A percentile compares a stretch with the other conserved stretches of the same genome.
Evolutionary conservation across 1,140 invertebrate species (phyloP).

Genomic region (Aphidius gifuensis): DNA sequence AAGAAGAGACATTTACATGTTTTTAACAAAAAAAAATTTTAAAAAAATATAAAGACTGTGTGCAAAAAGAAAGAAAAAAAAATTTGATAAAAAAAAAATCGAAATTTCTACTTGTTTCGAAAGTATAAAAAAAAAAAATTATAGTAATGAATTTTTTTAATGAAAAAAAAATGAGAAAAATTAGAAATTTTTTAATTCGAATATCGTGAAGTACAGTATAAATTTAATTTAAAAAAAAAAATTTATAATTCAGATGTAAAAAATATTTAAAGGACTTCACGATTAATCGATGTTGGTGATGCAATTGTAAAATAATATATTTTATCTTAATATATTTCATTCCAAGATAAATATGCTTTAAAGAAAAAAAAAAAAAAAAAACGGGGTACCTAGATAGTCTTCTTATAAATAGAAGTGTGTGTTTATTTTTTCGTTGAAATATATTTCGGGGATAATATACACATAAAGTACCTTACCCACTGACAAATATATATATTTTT

Average conservation of each 20-base stretch:
- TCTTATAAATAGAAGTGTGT: conserved; percentile 34
- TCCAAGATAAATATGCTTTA: conserved; percentile 51
- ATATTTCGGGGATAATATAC: conserved; percentile 37
- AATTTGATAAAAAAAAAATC: conserved; percentile 44
- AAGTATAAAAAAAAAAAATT: conserved; percentile 18
- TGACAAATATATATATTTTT: conserved; percentile 14
- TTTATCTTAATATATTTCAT: conserved; percentile 55
- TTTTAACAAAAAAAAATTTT: conserved; percentile 3
- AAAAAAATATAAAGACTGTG: conserved; percentile 46
- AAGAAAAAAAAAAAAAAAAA: conserved; percentile 22
- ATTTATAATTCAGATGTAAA: background rate
- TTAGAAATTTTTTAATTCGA: conserved; percentile 6
- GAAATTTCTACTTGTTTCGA: conserved; percentile 46
- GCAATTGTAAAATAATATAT: conserved; percentile 36
- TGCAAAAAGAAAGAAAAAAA: conserved; percentile 30
- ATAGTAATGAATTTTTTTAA: background rate
- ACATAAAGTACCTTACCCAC: conserved; percentile 49
- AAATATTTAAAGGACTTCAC: conserved; percentile 8
- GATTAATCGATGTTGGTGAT: conserved; percentile 15
- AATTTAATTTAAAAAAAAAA: background rate
- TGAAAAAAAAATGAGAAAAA: background rate
- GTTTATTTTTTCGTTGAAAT: conserved; percentile 39
- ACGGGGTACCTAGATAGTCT: conserved; percentile 37
- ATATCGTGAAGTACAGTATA: conserved; percentile 6
- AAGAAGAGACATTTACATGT: conserved; percentile 37